Evolutionary conservation across 1,140 invertebrate species (phyloP).

Genomic region (Apocrypta bakeri): DNA sequence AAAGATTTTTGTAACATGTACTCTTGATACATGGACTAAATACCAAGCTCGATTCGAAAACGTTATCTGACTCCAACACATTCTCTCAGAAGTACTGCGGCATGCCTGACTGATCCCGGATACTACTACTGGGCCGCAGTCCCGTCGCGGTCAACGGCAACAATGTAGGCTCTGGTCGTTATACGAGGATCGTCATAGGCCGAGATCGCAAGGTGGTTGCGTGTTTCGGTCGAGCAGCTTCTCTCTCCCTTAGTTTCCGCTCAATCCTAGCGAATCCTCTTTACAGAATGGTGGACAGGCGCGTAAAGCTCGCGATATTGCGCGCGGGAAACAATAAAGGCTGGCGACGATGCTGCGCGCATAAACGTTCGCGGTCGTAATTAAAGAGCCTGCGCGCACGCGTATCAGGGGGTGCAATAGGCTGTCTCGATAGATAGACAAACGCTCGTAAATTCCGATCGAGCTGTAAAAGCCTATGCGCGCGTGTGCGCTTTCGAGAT

Average conservation of each 20-base stretch:
- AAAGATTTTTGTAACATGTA: too few relatives aligned
- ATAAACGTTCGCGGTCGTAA: constrained; percentile 49
- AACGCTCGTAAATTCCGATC: constrained; percentile 55
- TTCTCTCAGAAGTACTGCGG: too few relatives aligned
- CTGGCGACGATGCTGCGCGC: neutral
- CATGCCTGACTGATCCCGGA: neutral
- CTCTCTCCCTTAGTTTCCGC: neutral
- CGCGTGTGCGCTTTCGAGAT: neutral
- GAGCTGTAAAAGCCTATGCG: neutral
- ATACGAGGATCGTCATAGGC: constrained; percentile 5
- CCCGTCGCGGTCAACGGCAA: neutral
- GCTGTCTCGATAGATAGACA: constrained; percentile 54
- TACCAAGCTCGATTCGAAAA: too few relatives aligned
- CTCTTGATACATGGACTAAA: too few relatives aligned
- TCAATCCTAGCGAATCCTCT: neutral
- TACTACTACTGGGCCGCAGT: neutral
- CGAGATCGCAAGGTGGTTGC: neutral
- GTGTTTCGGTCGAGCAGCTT: neutral
- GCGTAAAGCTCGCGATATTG: constrained; percentile 18
- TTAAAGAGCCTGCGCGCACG: constrained; percentile 51
- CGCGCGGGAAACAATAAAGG: constrained; percentile 13
- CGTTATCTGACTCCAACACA: too few relatives aligned
- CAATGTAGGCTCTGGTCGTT: neutral
- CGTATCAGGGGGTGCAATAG: constrained; percentile 42
- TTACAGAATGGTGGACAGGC: neutral